Percentiles rank a stretch among this genome's conserved stretches.
Evolutionary conservation across 2,113 vertebrate genomes (phyloP).

Genomic region (Xerus inauris): DNA sequence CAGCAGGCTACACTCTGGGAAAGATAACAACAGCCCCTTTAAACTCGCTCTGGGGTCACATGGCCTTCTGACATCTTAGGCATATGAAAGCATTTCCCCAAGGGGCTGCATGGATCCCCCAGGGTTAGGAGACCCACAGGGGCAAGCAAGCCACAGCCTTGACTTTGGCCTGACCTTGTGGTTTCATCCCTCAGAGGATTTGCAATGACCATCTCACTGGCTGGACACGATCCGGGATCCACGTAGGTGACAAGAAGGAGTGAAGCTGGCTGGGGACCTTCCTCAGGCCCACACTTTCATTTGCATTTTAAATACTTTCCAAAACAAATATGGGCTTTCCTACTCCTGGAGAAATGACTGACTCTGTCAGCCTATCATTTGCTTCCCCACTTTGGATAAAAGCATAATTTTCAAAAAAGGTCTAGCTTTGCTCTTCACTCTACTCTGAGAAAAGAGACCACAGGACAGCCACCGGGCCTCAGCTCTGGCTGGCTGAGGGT

Average conservation of each 20-base stretch:
- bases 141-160: background rate
- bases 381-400: background rate
- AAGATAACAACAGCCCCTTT: accelerated
- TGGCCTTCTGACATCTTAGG: background rate
- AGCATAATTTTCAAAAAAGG: background rate
- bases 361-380: background rate
- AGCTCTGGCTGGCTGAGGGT: accelerated
- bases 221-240: background rate
- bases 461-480: too few species aligned
- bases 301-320: background rate
- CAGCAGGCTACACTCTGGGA: too few species aligned
- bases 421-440: background rate
- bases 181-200: background rate
- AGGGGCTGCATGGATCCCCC: accelerated
- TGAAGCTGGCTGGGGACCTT: background rate
- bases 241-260: accelerated
- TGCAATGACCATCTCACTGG: background rate
- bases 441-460: too few species aligned
- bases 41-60: background rate
- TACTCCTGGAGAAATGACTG: background rate
- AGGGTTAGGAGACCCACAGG: background rate
- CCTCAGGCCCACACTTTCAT: background rate
- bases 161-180: background rate
- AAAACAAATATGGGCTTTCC: background rate
- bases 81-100: background rate